Conservation (phyloP, 2,113 vertebrate species). For the Dissostichus mawsoni region DNA sequence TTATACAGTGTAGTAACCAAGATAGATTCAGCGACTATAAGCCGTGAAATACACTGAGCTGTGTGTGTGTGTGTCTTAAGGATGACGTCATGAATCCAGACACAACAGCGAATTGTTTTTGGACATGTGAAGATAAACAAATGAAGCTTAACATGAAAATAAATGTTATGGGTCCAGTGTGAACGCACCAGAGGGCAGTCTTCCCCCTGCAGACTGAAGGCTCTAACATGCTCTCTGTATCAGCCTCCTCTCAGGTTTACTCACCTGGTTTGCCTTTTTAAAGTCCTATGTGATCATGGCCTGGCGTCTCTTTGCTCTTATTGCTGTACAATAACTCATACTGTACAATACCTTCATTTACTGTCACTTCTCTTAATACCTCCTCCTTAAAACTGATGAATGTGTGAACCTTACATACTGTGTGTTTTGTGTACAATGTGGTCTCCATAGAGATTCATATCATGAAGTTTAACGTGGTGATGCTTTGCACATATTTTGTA, state of each 20-base stretch:
- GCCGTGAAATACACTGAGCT: too few relatives aligned
- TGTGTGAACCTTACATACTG: slow-evolving; percentile 24
- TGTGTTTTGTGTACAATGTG: neutral
- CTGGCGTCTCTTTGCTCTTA: slow-evolving; percentile 22
- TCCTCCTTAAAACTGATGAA: slow-evolving; percentile 26
- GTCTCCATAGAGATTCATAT: neutral
- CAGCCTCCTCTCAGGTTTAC: neutral
- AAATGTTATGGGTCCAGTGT: too few relatives aligned
- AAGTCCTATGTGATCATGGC: slow-evolving; percentile 57
- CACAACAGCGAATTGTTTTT: neutral
- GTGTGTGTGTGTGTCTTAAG: too few relatives aligned
- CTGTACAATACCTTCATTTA: neutral
- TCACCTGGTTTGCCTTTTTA: neutral
- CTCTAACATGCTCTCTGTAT: neutral
- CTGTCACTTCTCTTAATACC: neutral
- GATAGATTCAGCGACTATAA: too few relatives aligned
- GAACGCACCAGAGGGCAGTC: neutral
- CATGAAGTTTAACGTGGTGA: neutral
- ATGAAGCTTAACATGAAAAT: neutral
- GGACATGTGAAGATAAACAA: neutral
- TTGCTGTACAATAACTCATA: neutral
- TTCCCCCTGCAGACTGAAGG: too few relatives aligned
- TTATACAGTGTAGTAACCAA: too few relatives aligned
- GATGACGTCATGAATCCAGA: too few relatives aligned
- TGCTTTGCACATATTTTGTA: neutral